phyloP scores from a whole-genome alignment of 1,140 invertebrate species.

The Drosophila subpulchrella region DNA sequence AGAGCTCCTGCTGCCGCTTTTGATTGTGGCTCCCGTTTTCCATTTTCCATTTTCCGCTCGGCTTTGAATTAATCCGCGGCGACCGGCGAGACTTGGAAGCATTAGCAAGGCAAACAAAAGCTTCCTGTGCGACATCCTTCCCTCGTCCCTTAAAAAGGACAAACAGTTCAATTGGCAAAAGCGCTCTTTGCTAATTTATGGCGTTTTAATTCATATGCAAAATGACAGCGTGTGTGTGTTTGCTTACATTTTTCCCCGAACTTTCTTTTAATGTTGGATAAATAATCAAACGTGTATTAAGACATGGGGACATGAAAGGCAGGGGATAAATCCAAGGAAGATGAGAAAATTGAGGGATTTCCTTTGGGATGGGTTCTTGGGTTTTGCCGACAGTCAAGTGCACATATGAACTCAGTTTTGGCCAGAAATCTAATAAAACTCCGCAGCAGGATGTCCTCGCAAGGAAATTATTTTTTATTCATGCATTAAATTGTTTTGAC shows the following conservation, averaged over 20 bases:
- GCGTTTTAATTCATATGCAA: constrained; percentile 83
- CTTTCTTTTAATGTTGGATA: constrained; percentile 67
- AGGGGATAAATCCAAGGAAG: constrained; percentile 17
- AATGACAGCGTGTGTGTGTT: constrained; percentile 41
- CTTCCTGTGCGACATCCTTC: constrained; percentile 18
- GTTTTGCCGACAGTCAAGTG: constrained; percentile 26
- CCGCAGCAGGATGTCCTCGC: constrained; percentile 55
- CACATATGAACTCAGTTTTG: constrained; percentile 43
- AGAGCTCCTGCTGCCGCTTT: constrained; percentile 47
- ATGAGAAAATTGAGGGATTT: constrained; percentile 4
- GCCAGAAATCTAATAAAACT: constrained; percentile 68
- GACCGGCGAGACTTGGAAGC: constrained; percentile 38
- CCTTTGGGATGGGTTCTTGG: background rate
- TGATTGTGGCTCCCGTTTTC: constrained; percentile 12
- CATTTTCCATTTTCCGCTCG: constrained; percentile 19
- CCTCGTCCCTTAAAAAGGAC: constrained; percentile 18
- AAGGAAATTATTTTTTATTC: constrained; percentile 77
- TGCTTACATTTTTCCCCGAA: constrained; percentile 18
- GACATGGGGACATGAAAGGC: constrained; percentile 47
- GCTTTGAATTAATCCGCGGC: constrained; percentile 38
- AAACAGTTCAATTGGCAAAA: constrained; percentile 47
- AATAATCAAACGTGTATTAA: constrained; percentile 68
- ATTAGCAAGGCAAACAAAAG: constrained; percentile 63
- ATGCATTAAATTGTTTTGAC: constrained; percentile 83
- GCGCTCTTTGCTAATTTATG: constrained; percentile 74